phyloP scores from a whole-genome alignment of 1,140 invertebrate species.

The Condylostylus longicornis region DNA sequence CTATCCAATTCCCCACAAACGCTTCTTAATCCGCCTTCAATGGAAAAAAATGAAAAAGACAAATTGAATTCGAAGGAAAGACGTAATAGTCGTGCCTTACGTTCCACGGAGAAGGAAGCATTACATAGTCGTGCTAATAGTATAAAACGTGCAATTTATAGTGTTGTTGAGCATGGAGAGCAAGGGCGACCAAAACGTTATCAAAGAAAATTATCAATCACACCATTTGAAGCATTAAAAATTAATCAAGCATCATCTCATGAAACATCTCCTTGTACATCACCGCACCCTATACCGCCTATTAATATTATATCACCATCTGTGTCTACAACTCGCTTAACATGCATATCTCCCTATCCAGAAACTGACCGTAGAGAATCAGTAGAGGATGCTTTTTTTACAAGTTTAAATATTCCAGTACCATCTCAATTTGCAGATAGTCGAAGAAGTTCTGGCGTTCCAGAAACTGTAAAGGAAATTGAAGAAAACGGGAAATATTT shows the following conservation, averaged over 20 bases:
- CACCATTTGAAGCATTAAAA: constrained; percentile 23
- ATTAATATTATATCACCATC: constrained; percentile 31
- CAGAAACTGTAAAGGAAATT: constrained; percentile 33
- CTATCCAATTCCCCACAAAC: no score
- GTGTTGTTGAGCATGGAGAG: constrained; percentile 69
- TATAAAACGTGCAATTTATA: constrained; percentile 72
- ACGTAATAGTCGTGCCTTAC: constrained; percentile 22
- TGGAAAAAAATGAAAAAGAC: constrained; percentile 30
- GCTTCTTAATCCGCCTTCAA: no score
- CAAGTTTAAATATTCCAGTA: constrained; percentile 38
- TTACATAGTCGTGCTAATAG: constrained; percentile 55
- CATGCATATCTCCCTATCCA: constrained; percentile 49
- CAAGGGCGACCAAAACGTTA: constrained; percentile 40
- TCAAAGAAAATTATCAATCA: constrained; percentile 28
- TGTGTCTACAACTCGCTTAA: constrained; percentile 32
- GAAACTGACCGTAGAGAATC: constrained; percentile 51
- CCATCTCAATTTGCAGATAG: constrained; percentile 62
- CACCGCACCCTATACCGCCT: constrained; percentile 38
- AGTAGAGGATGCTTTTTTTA: constrained; percentile 39
- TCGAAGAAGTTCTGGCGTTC: constrained; percentile 47
- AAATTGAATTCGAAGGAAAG: constrained; percentile 27
- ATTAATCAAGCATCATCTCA: constrained; percentile 28
- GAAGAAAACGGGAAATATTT: constrained; percentile 25
- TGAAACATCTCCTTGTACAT: constrained; percentile 43
- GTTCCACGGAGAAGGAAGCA: constrained; percentile 35